phyloP scores from a whole-genome alignment of 2,113 vertebrate genomes.

The Neolamprologus longior region DNA sequence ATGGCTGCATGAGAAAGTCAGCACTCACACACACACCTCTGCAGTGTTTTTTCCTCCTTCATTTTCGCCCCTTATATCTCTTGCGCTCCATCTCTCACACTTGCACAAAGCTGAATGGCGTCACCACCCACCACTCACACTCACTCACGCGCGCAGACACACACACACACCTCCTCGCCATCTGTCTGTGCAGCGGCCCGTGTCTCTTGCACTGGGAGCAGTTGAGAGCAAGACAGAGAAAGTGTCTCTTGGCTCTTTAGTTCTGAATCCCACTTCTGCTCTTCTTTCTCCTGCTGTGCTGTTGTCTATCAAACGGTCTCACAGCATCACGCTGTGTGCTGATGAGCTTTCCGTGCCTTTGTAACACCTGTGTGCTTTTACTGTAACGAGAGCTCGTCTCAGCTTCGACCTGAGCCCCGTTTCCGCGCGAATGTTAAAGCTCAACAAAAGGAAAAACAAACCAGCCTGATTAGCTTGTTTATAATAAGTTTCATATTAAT shows the following conservation, averaged over 20 bases:
- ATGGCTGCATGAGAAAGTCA: background rate
- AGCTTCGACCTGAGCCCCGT: background rate
- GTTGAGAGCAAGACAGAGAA: slow-evolving; percentile 50
- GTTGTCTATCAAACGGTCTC: slow-evolving; percentile 50
- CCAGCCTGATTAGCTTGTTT: slow-evolving; percentile 17
- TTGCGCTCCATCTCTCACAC: slow-evolving; percentile 20
- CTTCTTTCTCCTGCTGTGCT: slow-evolving; percentile 17
- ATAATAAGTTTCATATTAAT: background rate
- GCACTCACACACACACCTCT: background rate
- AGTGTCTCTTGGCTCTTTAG: slow-evolving; percentile 46
- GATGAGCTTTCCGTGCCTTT: background rate
- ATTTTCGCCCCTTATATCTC: slow-evolving; percentile 4
- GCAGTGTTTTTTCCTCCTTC: background rate
- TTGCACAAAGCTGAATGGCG: slow-evolving; percentile 43
- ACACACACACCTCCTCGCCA: slow-evolving; percentile 45
- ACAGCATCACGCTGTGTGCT: slow-evolving; percentile 12
- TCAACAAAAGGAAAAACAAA: slow-evolving; percentile 19
- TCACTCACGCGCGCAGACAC: background rate
- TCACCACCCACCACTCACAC: slow-evolving; percentile 27
- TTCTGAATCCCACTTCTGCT: slow-evolving; percentile 37
- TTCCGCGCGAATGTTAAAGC: background rate
- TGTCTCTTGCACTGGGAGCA: slow-evolving; percentile 59
- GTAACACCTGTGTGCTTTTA: background rate
- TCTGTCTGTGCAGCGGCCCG: slow-evolving; percentile 64
- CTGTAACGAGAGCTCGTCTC: background rate